Evolutionary conservation across 53 echinoderm and acorn worm genomes (phyloP), one percentile per base, ranked within the genome.

Genomic region (Astropecten irregularis): DNA sequence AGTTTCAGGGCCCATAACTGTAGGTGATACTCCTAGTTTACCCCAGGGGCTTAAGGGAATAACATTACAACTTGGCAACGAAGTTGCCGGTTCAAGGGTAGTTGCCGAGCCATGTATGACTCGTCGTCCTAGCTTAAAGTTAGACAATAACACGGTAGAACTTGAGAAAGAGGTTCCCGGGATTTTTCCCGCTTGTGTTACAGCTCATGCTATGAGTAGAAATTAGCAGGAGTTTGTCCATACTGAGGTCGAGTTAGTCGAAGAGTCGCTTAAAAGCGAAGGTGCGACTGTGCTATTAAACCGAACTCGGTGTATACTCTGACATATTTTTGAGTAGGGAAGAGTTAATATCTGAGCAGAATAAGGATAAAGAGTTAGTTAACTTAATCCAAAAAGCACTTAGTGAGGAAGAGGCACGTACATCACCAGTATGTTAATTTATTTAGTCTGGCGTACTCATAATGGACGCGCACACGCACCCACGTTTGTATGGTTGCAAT

Each of bases 41-140:
- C 69, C 69, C 29, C 29, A 13, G 10, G 69, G 69, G 47, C 51
- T 86, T 44, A 62, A 74, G 21, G 86, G 76, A 15, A 64, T 74
- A 58, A 60, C 71, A 33, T 64, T 86, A 15, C 64, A 76, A 36
- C 10, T 76, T 19, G 67, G 86, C 32, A 69, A 69, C 18, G 69
- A 69, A 46, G 69, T 69, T 46, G 69, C 47, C 9, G 69, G 69
- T 26, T 21, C 69, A 23, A 69, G 26, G 28, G 69, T 69, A 47
- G 69, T 69, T 69, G 69, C 47, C 23, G 69, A 69, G 47, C 69
- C 69, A 46, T 67, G 40, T 67, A 67, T 67, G 68, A 39, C 68
- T n/a, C 10, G 42, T 38, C 6, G 37, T 7, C 42, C 68, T 38
- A 36, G 47, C 47, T 69, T 25, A n/a, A n/a, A n/a, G n/a, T n/a